Evolutionary conservation across 30 jellyfish, hydroid and myxozoan genomes (phyloP), one percentile per base, ranked within the genome.

Genomic region (Rhopilema esculentum): DNA sequence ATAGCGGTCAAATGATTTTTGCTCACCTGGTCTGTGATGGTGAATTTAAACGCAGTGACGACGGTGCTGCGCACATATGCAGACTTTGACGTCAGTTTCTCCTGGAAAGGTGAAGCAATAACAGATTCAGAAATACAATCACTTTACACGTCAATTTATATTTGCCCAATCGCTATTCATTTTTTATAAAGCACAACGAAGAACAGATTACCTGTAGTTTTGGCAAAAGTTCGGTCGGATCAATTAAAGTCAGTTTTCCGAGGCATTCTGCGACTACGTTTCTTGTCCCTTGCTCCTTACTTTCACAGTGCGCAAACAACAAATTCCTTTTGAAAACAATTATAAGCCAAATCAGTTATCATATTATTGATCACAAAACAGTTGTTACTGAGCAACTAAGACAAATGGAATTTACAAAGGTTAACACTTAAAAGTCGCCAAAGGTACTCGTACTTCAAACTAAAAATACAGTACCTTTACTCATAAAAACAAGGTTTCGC

Each of bases 221-320:
- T 16, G 97, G 97, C 20, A 93, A 62, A 19, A 93, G 93, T 32
- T 89, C 93, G 21, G 91, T 78, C 51, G 98, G 98, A 62, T 93
- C 98, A 24, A 93, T 79, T 77, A 93, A 50, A 1, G 98, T 84
- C 30, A 93, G 69, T 69, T 93, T 93, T 21, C 98, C 98, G 15
- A 93, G 89, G 71, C 98, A 93, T 71, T 93, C 98, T 0, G 98
- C 97, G 53, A 93, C 98, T n/a, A 93, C 96, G 57, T 93, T 93
- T 27, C 98, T 69, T 16, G 98, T 93, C 1, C 98, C 98, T 74
- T 93, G 98, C 73, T 93, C 98, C 25, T 74, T 72, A 66, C 94
- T 88, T 80, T 93, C 98, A 64, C 96, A 84, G 73, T 93, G 97
- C 0, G 98, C 95, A 30, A 93, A 93, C 63, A 93, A 67, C 89